Conservation (phyloP, 2,888 invertebrate species). For the Eristalinus aeneus region DNA sequence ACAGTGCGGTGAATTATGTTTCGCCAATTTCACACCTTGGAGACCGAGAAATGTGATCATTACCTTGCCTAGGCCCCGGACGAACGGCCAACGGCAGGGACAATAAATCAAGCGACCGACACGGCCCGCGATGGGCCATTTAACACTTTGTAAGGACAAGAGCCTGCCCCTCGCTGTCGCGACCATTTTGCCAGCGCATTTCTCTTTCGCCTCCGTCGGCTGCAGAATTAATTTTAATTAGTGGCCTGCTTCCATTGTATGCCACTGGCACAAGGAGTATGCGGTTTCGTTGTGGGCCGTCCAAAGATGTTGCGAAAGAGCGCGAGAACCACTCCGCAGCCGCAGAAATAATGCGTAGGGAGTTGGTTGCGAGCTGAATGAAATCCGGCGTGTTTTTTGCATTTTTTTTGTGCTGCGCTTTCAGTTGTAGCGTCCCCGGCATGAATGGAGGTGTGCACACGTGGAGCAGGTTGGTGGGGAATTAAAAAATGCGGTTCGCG, state of each 20-base stretch:
- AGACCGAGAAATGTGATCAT: neutral
- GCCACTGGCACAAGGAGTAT: slow-evolving; percentile 52
- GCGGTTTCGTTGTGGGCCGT: slow-evolving; percentile 68
- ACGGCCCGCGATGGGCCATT: slow-evolving; percentile 40
- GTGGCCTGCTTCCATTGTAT: slow-evolving; percentile 57
- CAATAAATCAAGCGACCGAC: slow-evolving; percentile 52
- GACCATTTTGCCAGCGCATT: neutral
- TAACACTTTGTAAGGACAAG: slow-evolving; percentile 64
- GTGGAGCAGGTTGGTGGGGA: slow-evolving; percentile 33
- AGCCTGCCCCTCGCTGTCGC: slow-evolving; percentile 42
- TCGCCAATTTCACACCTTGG: slow-evolving; percentile 66
- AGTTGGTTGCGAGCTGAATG: slow-evolving; percentile 58
- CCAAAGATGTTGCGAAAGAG: slow-evolving; percentile 33
- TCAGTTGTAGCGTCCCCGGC: neutral
- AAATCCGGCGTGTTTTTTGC: slow-evolving; percentile 14
- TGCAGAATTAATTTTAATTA: slow-evolving; percentile 68
- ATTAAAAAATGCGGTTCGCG: slow-evolving; percentile 65
- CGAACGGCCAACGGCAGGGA: neutral
- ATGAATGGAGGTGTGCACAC: slow-evolving; percentile 40
- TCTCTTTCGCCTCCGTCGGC: neutral
- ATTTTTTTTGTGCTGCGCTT: neutral
- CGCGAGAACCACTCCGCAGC: slow-evolving; percentile 33
- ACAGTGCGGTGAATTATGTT: slow-evolving; percentile 67
- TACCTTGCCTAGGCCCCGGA: neutral
- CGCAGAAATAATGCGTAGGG: slow-evolving; percentile 54